These are phyloP conservation scores for Ariopsis seemanni DNA, from an alignment of 2,113 vertebrate species.

Conservation along the genomic window DNA sequence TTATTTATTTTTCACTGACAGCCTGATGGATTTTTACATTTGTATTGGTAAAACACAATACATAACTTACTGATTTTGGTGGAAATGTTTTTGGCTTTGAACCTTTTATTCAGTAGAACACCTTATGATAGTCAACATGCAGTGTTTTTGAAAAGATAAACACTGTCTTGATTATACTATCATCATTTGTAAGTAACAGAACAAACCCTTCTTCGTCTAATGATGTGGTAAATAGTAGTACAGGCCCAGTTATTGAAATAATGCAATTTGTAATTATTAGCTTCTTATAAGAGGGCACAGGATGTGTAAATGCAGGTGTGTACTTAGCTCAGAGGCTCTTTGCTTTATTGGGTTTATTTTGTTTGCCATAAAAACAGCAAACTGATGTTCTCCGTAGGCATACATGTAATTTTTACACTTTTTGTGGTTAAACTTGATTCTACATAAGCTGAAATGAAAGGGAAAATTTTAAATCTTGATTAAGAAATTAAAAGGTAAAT, in stretches of 20 bases:
- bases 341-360: neutral
- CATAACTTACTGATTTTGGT: neutral
- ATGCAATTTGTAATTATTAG: neutral
- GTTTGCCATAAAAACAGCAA: neutral
- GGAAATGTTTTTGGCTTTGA: neutral
- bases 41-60: neutral
- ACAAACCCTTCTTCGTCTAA: neutral
- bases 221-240: neutral
- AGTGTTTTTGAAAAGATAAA: neutral
- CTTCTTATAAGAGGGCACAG: neutral
- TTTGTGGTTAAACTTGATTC: neutral
- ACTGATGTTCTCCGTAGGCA: neutral
- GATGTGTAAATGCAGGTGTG: neutral
- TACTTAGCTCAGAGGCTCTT: neutral
- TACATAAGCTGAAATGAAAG: neutral
- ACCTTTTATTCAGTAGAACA: neutral
- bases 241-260: neutral
- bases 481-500: no score
- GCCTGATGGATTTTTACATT: neutral
- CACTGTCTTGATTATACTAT: neutral
- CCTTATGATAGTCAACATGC: neutral
- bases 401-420: neutral
- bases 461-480: no score
- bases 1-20: neutral
- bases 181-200: neutral